Evolutionary conservation across 1,140 invertebrate genomes (phyloP), one percentile per base, ranked within the genome.

Genomic region (Sesamia nonagrioides): DNA sequence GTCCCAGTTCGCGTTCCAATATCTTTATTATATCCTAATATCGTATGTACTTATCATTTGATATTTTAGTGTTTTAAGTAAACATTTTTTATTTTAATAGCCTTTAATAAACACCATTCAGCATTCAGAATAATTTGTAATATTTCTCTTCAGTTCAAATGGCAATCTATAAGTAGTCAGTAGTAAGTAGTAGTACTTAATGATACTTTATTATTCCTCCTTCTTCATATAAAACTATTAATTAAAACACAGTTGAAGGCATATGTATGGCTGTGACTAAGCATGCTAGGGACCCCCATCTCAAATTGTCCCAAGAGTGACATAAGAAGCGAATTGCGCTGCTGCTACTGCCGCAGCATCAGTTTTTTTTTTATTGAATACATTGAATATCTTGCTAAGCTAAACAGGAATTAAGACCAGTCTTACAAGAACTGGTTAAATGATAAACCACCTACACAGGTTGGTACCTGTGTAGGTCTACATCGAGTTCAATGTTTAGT

Each of bases 1-100:
- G 85, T 85, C 77, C 83, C 73, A 84, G 75, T 85, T 73, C 33
- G 35, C 33, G 68, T 13, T 33, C 61, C 45, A n/a, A 77, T 63
- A 77, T 66, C 74, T 27, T 50, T 69, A 68, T 79, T 61, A 71
- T 78, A 78, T 72, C 77, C 56, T 58, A 56, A 60, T 78, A 78
- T 78, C 77, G 69, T n/a, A n/a, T n/a, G n/a, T 17, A 54, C 54
- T 48, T 60, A 61, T 74, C 56, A n/a, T 74, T 45, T 60, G 18
- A 33, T 33, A 17, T 69, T 69, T 69, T 69, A 50, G 50, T n/a
- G 1, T 48, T 68, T 7, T 6, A 11, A 68, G 9, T 17, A 63
- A 5, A 18, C 3, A 1, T 1, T 5, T 37, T 27, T 27, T 33
- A 15, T 33, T 1, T 18, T 15, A 27, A 27, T 13, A 58, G 9